Evolutionary conservation across 2,888 invertebrate genomes (phyloP), one percentile per base, ranked within the genome.

Genomic region (Atethmia centrago): DNA sequence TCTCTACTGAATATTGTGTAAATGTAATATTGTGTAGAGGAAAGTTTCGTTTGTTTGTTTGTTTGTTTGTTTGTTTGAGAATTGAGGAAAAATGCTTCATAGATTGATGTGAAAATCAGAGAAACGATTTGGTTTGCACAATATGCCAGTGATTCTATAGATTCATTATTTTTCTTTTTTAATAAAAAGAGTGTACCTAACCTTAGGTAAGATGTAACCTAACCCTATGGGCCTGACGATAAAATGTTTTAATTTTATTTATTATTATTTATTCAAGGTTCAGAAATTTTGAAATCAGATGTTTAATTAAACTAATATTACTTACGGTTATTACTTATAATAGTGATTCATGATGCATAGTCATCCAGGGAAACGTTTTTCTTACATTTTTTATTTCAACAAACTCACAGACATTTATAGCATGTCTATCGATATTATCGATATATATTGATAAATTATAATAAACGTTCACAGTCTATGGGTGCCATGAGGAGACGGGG

Each of bases 1-100:
- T 72, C 80, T 73, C 62, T 45, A 76, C 73, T 49, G 70, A 73
- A 81, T 77, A 62, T 73, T 71, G 69, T 81, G 36, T 77, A 56
- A 51, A 53, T 66, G 73, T 74, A 70, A 71, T 76, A 65, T 62
- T 68, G 36, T 61, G 3, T 45, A 49, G 31, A 71, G 40, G 9
- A 58, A 75, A 53, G 36, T 62, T 83, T 31, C 40, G 53, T 53
- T 74, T 3, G 3, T 25, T 7, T n/a, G n/a, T n/a, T n/a, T n/a
- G n/a, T n/a, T n/a, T n/a, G 10, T 25, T 21, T 83, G 71, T 80
- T 83, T 75, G 51, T 71, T 67, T 49, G 28, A 5, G 45, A 71
- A 69, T 75, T 65, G 55, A 31, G 67, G 53, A 56, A 36, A 62
- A 65, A 25, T 31, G 12, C 31, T 70, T 28, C n/a, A 36, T 45